Conservation (phyloP, 2,797 vertebrate genomes). For the Prionace glauca region DNA sequence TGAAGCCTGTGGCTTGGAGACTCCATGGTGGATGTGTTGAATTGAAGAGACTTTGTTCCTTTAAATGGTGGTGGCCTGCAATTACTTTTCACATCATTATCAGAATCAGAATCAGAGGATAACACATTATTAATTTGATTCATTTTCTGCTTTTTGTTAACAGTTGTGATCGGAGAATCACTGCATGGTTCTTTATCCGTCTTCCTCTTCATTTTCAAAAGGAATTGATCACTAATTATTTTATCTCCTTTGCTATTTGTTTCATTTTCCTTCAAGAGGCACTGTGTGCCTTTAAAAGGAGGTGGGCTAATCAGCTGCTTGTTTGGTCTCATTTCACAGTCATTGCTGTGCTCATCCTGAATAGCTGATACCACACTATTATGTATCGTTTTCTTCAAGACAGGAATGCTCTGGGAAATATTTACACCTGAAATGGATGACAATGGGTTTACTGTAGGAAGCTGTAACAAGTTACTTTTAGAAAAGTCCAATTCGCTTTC, state of each 20-base stretch:
- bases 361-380: conserved; percentile 75
- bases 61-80: conserved; percentile 38
- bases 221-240: conserved; percentile 37
- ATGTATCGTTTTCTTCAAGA: conserved; percentile 56
- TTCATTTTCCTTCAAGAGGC: conserved; percentile 50
- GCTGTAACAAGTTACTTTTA: not conserved
- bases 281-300: conserved; percentile 71
- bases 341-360: conserved; percentile 58
- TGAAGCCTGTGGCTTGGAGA: not conserved
- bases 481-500: not conserved
- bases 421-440: conserved; percentile 40
- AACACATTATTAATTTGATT: conserved; percentile 13
- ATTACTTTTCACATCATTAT: conserved; percentile 25
- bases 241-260: conserved; percentile 11
- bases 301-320: conserved; percentile 50
- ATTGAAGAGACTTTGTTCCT: conserved; percentile 22
- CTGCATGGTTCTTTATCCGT: not conserved
- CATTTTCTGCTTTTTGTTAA: conserved; percentile 46
- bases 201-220: conserved; percentile 29
- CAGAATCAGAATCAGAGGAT: not conserved
- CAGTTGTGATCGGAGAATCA: conserved; percentile 28
- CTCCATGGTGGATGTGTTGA: not conserved
- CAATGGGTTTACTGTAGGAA: not conserved
- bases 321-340: conserved; percentile 49
- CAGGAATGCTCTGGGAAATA: not conserved